Conservation (phyloP, 2,888 invertebrate genomes). For the Acholoe squamosa region DNA sequence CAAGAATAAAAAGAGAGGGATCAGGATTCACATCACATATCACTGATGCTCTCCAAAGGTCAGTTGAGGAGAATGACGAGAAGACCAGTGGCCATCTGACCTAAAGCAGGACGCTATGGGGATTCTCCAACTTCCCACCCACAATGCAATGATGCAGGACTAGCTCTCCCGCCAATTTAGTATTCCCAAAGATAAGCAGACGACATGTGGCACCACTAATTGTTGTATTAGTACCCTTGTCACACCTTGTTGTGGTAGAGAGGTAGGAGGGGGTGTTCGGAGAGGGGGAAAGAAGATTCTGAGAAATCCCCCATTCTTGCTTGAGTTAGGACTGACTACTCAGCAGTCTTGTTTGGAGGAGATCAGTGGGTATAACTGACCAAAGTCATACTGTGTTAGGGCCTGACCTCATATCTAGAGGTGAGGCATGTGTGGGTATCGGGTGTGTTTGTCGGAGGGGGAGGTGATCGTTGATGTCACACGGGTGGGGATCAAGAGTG, state of each 20-base stretch:
- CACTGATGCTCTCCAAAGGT: background rate
- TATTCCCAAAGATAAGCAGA: background rate
- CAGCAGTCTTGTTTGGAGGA: background rate
- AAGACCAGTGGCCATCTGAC: background rate
- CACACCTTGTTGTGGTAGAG: background rate
- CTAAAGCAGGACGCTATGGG: background rate
- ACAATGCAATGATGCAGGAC: background rate
- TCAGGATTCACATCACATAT: constrained; percentile 9
- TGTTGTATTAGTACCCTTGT: background rate
- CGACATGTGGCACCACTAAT: background rate
- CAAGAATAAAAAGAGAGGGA: background rate
- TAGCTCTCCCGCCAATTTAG: background rate
- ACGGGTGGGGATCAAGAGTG: constrained; percentile 9
- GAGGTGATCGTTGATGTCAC: background rate
- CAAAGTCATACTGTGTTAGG: constrained; percentile 1
- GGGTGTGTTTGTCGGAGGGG: background rate
- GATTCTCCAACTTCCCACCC: background rate
- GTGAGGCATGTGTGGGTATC: too few relatives aligned
- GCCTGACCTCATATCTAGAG: background rate
- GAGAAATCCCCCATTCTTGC: too few relatives aligned
- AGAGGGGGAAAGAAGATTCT: too few relatives aligned
- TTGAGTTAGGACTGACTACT: background rate
- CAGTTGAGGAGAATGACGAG: background rate
- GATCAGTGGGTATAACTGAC: background rate
- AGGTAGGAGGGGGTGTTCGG: too few relatives aligned